Evolutionary conservation across 64 coral and sea anemone genomes (phyloP).

Genomic region (Actinia tenebrosa): DNA sequence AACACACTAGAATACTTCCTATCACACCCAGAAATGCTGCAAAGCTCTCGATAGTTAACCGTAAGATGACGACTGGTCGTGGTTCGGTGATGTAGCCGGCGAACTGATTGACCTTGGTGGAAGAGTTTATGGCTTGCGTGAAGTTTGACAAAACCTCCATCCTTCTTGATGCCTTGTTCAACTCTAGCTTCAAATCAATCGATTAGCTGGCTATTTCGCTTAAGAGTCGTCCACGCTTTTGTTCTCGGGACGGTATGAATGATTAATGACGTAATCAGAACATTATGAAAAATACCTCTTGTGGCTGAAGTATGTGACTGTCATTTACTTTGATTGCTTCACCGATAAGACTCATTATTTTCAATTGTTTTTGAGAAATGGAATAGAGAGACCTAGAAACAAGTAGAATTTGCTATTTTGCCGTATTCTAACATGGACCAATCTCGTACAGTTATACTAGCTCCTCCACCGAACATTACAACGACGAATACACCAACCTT

Average conservation of each 20-base stretch:
- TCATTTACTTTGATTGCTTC: not conserved
- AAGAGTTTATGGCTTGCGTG: not conserved
- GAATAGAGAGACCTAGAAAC: not conserved
- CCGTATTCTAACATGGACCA: not conserved
- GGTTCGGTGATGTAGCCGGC: slow-evolving; percentile 27
- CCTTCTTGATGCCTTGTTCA: not conserved
- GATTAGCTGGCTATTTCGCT: not conserved
- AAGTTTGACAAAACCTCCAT: not conserved
- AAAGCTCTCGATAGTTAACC: slow-evolving; percentile 19
- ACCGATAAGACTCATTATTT: not conserved
- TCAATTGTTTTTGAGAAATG: not conserved
- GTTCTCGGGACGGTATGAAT: not conserved
- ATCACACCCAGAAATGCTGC: slow-evolving; percentile 36
- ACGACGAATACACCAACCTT: no score
- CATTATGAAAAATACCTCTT: not conserved
- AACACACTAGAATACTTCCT: slow-evolving; percentile 26
- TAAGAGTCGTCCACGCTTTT: not conserved
- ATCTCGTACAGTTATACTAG: not conserved
- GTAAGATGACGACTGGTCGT: not conserved
- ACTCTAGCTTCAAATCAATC: not conserved
- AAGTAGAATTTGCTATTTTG: not conserved
- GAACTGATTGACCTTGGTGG: not conserved
- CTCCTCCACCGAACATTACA: no score
- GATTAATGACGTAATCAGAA: slow-evolving; percentile 14
- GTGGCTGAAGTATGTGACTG: not conserved